Base-by-base conservation (phyloP, 2,113 vertebrate genomes). In the Hippoglossus stenolepis region DNA sequence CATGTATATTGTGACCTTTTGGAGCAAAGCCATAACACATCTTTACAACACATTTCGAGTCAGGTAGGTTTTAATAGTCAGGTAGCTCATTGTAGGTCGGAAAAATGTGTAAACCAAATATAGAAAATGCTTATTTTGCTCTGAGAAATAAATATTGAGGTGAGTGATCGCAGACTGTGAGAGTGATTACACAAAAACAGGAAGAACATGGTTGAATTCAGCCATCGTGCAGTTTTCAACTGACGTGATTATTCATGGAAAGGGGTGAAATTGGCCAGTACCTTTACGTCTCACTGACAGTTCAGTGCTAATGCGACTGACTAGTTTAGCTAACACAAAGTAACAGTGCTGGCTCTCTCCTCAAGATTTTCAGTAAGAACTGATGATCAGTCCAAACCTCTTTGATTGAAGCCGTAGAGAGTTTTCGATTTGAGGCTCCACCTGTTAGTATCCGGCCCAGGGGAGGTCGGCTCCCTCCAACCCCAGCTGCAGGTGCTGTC, bases 401-500 rank as follows among this genome's bases (percentile, higher is more conserved):
- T 77, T 74, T 38, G 53, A 43, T 31, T 54, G 45, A 28, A 70
- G 26, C 35, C 6, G 26, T 26, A 6, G 24, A 43, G 43, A 12
- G 23, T 15, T 68, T 56, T 62, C 11, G 35, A 28, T 58, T 60
- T 0, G 4, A 13, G 40, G 5, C 68, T 73, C 20, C 83, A 75
- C 58, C 71, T 70, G 70, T 78, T 40, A 10, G 28, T 8, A 3
- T n/a, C 38, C 17, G 64, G 78, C 77, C 69, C 56, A 63, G 69
- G 59, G 79, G 65, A 61, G 60, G 71, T 82, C 75, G 70, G 45
- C 79, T 24, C 65, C 53, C 40, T 65, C 4, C 21, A 14, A 35
- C 43, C 68, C 47, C 64, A 57, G 53, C 88, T 79, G 43, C 49
- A 67, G 65, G 65, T 77, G 45, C 45, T 35, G 43, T 75, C 65